phyloP scores from a whole-genome alignment of 2,888 invertebrate species.

The Clanis bilineata region DNA sequence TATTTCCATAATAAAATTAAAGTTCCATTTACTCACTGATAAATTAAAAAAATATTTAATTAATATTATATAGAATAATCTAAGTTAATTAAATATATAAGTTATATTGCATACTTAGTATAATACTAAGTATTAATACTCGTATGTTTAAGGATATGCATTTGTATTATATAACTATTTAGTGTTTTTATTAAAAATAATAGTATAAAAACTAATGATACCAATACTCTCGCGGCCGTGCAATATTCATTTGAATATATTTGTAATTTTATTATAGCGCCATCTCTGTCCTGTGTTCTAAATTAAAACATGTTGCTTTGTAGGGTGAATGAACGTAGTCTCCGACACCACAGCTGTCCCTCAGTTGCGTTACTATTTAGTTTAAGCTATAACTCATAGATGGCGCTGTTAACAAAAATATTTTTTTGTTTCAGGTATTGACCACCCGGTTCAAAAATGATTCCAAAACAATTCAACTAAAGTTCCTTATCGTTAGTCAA shows the following conservation, averaged over 20 bases:
- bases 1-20: neutral
- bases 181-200: too few relatives aligned
- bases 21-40: too few relatives aligned
- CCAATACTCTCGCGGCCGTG: too few relatives aligned
- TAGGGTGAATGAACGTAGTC: neutral
- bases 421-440: slow-evolving; percentile 66
- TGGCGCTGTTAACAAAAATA: neutral
- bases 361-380: neutral
- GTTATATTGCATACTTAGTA: too few relatives aligned
- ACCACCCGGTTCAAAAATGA: slow-evolving; percentile 51
- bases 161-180: too few relatives aligned
- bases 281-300: neutral
- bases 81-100: too few relatives aligned
- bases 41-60: too few relatives aligned
- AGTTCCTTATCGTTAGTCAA: slow-evolving; percentile 66
- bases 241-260: too few relatives aligned
- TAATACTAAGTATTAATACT: too few relatives aligned
- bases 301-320: neutral
- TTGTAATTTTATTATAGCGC: slow-evolving; percentile 18
- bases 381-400: neutral
- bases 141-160: too few relatives aligned
- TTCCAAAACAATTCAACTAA: slow-evolving; percentile 55
- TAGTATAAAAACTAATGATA: too few relatives aligned
- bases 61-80: too few relatives aligned
- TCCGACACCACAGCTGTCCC: neutral